Evolutionary conservation across 2,888 invertebrate species (phyloP).

Genomic region (Habroteleia sp.): DNA sequence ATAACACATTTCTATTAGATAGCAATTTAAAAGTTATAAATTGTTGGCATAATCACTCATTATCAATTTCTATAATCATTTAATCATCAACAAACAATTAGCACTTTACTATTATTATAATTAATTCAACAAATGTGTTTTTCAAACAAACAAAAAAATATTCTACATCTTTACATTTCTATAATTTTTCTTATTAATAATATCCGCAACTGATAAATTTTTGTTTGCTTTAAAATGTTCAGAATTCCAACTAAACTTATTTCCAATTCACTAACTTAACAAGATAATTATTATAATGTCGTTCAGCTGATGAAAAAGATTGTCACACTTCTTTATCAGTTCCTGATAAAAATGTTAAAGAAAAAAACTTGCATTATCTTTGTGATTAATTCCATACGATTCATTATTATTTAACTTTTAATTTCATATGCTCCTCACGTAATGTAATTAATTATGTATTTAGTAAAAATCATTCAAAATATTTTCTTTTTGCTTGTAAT

Average conservation of each 20-base stretch:
- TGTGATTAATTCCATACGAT: conserved; percentile 22
- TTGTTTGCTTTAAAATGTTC: too few relatives aligned
- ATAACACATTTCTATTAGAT: too few relatives aligned
- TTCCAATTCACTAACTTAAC: conserved; percentile 21
- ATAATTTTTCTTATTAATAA: too few relatives aligned
- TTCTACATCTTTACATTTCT: too few relatives aligned
- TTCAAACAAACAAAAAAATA: too few relatives aligned
- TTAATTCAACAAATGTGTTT: too few relatives aligned
- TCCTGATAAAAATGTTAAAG: conserved; percentile 28
- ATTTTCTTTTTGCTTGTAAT: conserved; percentile 70
- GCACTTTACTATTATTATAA: too few relatives aligned
- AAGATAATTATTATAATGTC: conserved; percentile 32
- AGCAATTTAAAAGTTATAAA: too few relatives aligned
- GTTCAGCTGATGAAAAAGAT: conserved; percentile 25
- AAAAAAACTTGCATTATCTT: conserved; percentile 18
- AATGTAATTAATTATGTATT: conserved; percentile 30
- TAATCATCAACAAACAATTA: too few relatives aligned
- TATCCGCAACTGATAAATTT: too few relatives aligned
- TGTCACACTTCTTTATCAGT: conserved; percentile 34
- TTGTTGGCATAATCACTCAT: too few relatives aligned
- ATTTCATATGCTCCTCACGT: conserved; percentile 9
- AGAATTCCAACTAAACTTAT: neutral
- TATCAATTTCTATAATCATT: too few relatives aligned
- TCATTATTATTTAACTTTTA: conserved; percentile 25
- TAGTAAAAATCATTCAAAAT: conserved; percentile 10